These are phyloP conservation scores for Mionectes olivaceus DNA, from an alignment of 2,797 vertebrate genomes.

Conservation along the genomic window DNA sequence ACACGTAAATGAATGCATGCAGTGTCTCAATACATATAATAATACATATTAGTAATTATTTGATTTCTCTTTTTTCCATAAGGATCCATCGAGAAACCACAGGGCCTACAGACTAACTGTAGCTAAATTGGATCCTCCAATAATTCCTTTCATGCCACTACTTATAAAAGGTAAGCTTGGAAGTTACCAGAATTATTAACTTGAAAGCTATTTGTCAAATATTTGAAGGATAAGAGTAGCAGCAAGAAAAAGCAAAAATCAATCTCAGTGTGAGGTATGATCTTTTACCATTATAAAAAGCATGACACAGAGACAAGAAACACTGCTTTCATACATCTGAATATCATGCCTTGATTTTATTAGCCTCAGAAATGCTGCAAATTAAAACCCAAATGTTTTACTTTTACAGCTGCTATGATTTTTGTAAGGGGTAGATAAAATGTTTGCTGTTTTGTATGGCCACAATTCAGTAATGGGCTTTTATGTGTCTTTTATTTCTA, in stretches of 20 bases:
- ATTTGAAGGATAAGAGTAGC: slow-evolving; percentile 52
- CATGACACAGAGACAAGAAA: not conserved
- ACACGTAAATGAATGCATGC: not conserved
- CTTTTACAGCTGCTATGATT: not conserved
- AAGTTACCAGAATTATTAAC: slow-evolving; percentile 32
- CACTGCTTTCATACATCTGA: slow-evolving; percentile 10
- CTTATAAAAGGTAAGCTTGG: slow-evolving; percentile 93
- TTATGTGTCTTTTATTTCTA: slow-evolving; percentile 69
- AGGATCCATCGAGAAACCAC: slow-evolving; percentile 99
- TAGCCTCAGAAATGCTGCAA: slow-evolving; percentile 17
- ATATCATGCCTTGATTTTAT: not conserved
- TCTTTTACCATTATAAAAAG: slow-evolving; percentile 30
- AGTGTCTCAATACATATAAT: not conserved
- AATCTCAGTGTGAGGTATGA: not conserved
- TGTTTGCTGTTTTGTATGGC: slow-evolving; percentile 27
- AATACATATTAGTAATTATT: not conserved
- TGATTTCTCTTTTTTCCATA: slow-evolving; percentile 37
- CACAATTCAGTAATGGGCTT: slow-evolving; percentile 62
- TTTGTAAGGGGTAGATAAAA: not conserved
- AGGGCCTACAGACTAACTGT: slow-evolving; percentile 93
- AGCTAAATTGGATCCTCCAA: slow-evolving; percentile 92
- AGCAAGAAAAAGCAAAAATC: slow-evolving; percentile 48
- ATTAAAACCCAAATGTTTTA: slow-evolving; percentile 24
- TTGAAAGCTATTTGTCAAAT: slow-evolving; percentile 55
- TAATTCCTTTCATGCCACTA: slow-evolving; percentile 98